These are phyloP conservation scores for Osmerus eperlanus DNA, from an alignment of 2,113 vertebrate genomes.

Conservation along the genomic window DNA sequence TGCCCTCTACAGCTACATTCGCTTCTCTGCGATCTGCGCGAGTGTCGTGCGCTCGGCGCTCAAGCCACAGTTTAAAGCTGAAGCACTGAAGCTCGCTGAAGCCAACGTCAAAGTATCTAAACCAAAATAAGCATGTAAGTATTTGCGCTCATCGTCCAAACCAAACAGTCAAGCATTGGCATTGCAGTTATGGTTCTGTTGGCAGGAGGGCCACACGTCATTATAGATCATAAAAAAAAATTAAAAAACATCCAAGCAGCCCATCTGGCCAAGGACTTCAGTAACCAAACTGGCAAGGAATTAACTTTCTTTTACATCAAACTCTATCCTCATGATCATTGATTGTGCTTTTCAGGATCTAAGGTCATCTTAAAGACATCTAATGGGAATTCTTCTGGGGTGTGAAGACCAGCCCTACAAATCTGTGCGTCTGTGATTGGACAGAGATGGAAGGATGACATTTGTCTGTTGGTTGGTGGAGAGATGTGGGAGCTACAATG, in stretches of 20 bases:
- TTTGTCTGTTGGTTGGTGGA: slow-evolving; percentile 18
- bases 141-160: not conserved
- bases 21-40: slow-evolving; percentile 90
- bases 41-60: slow-evolving; percentile 81
- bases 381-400: slow-evolving; percentile 11
- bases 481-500: slow-evolving; percentile 29
- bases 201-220: no score
- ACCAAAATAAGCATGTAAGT: slow-evolving; percentile 76
- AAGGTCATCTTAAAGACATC: slow-evolving; percentile 27
- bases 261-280: not conserved
- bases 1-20: slow-evolving; percentile 80
- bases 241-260: no score
- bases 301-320: no score
- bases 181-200: not conserved
- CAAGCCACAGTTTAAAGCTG: slow-evolving; percentile 79
- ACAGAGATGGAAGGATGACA: slow-evolving; percentile 32
- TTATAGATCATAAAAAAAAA: no score
- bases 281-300: not conserved
- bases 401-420: slow-evolving; percentile 25
- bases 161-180: not conserved
- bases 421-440: not conserved
- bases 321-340: not conserved
- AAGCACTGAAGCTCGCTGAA: slow-evolving; percentile 75
- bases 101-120: slow-evolving; percentile 79
- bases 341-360: slow-evolving; percentile 41